Evolutionary conservation across 1,140 invertebrate species (phyloP), one percentile per base, ranked within the genome.

Genomic region (Diploscapter pachys): DNA sequence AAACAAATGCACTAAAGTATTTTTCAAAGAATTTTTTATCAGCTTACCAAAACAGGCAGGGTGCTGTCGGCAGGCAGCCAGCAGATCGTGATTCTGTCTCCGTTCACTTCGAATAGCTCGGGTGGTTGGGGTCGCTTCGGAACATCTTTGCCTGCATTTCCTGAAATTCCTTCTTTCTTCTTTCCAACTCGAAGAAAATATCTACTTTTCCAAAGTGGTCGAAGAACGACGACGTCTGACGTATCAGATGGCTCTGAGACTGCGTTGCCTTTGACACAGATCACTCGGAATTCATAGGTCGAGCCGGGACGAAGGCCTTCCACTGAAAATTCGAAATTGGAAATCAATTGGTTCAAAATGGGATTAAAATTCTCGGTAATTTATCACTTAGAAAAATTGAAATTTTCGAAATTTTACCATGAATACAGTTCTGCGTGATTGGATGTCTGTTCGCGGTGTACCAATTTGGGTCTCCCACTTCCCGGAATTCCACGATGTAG

Each of bases 271-370:
- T 78, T 72, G 4, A 71, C 54, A n/a, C 57, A 56, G 50, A 76
- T 67, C 57, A 85, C 84, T 48, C 83, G 73, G 61, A 85, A 85
- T 74, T 85, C 83, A 72, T 85, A 85, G 2, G 76, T 79, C 9
- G 79, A 76, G 54, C 80, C 76, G 52, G 82, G 69, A 48, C 78
- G 78, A 6, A 84, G 77, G 61, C 83, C 81, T 68, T 83, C 77
- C 59, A 83, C 82, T 83, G 59, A 74, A 82, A 82, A 51, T 5
- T 3, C 31, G 64, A 62, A 4, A 11, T 8, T 63, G 64, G 5
- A 8, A 55, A 64, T 61, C 11, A 55, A 0, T 56, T 52, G 68
- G 66, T 55, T 54, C 4, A 54, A 63, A 31, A 31, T 31, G 31
- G 31, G 31, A 31, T 31, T 31, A 76, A 62, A 63, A 4, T 31